These are phyloP conservation scores for Toxostoma redivivum DNA, from an alignment of 2,113 vertebrate species.

Conservation along the genomic window DNA sequence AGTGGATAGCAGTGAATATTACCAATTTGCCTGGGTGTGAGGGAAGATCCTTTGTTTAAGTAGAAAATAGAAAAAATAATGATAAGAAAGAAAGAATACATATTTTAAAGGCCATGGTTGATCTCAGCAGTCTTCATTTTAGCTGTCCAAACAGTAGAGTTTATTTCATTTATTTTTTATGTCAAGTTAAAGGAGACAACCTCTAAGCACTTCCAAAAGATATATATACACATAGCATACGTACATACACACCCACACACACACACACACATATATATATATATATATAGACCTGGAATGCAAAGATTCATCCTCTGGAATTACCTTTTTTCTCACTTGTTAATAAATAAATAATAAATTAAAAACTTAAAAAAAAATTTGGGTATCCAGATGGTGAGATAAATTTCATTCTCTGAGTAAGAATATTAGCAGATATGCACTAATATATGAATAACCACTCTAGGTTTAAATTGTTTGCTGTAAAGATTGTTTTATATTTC, in stretches of 20 bases:
- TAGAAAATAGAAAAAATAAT: background rate
- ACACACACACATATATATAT: background rate
- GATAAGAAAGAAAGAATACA: background rate
- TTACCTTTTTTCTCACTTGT: background rate
- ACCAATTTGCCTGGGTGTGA: background rate
- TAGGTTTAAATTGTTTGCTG: background rate
- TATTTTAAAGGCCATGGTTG: background rate
- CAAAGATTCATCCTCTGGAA: background rate
- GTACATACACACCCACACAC: background rate
- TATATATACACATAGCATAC: background rate
- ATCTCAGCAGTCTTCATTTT: background rate
- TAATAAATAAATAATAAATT: background rate
- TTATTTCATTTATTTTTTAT: background rate
- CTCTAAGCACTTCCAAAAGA: background rate
- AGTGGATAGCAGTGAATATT: background rate
- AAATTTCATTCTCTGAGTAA: background rate
- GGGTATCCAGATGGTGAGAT: background rate
- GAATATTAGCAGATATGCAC: background rate
- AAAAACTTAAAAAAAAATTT: background rate
- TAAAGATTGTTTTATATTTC: background rate
- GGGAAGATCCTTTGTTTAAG: background rate
- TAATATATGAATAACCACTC: background rate
- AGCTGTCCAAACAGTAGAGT: background rate
- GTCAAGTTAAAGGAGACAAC: background rate
- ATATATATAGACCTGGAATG: background rate